Conservation (phyloP, 1,140 invertebrate genomes). For the Mercenaria mercenaria region DNA sequence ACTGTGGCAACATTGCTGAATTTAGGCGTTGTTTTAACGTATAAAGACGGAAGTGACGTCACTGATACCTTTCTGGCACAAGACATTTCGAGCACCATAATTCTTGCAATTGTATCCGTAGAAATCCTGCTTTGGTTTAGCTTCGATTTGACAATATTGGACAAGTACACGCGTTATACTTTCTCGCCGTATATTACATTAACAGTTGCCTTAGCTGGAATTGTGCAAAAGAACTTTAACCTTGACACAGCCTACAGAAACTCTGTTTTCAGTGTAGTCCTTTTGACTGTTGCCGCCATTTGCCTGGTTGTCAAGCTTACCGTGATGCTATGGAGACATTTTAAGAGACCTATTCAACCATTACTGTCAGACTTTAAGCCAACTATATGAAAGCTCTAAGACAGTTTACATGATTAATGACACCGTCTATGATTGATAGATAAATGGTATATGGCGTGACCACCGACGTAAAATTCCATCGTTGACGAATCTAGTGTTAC, state of each 20-base stretch:
- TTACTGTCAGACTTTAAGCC: conserved; percentile 62
- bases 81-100: conserved; percentile 67
- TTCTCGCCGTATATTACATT: conserved; percentile 80
- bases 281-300: conserved; percentile 50
- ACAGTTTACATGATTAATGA: too few species aligned
- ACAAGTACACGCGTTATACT: conserved; percentile 80
- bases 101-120: conserved; percentile 68
- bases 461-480: too few species aligned
- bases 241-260: conserved; percentile 62
- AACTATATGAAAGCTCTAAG: conserved; percentile 61
- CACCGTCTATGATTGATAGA: too few species aligned
- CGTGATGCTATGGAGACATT: conserved; percentile 64
- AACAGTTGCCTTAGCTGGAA: conserved; percentile 77
- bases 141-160: conserved; percentile 77
- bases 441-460: too few species aligned
- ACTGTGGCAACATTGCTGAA: conserved; percentile 82
- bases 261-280: conserved; percentile 63
- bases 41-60: conserved; percentile 69
- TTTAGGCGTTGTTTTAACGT: conserved; percentile 77
- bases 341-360: conserved; percentile 60
- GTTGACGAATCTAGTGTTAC: too few species aligned
- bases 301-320: conserved; percentile 65
- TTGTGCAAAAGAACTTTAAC: conserved; percentile 74
- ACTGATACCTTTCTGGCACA: conserved; percentile 55
- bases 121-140: conserved; percentile 74